Base-by-base conservation (phyloP, 2,888 invertebrate species). In the Cataglyphis rosenhaueri region DNA sequence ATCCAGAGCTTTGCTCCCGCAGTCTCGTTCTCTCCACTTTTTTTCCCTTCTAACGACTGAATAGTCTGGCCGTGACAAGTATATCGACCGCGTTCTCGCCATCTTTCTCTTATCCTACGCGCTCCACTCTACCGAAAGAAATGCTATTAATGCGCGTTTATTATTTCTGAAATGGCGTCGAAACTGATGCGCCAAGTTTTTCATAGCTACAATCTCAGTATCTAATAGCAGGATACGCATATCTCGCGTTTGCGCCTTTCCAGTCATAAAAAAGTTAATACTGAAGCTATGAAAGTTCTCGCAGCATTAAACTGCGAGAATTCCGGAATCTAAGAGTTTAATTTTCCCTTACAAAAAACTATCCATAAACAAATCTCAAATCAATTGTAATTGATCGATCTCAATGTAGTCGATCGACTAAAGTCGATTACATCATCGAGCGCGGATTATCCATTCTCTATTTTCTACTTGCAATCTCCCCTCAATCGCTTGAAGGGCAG, bases 51-150 rank as follows among this genome's bases (percentile, higher is more conserved):
- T 85, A 87, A 87, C 86, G 84, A 86, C 84, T 81, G 82, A 74
- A 81, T 75, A 83, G 85, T 83, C 78, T 84, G 83, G 73, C 84
- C 86, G 83, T 87, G 87, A 89, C 88, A 86, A 88, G 84, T 87
- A 87, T 87, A 89, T 87, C 88, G 84, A 85, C 84, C 82, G 84
- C 81, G 44, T 68, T 25, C 76, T 35, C 75, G 65, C 78, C 65
- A 74, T 74, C 81, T 84, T 29, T 65, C 78, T 79, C 38, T 41
- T 44, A 59, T 52, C 61, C 65, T 68, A 71, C 65, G 70, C 29
- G 66, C 44, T 52, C 59, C 29, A 35, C 48, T 25, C 59, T 55
- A 55, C 52, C 82, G 68, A 82, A 87, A 87, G 84, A 86, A 86
- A 86, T 55, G 82, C 82, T 81, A 76, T 78, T 87, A 87, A 87